Evolutionary conservation across 2,113 vertebrate species (phyloP), one percentile per base, ranked within the genome.

Genomic region (Sinocyclocheilus rhinocerous): DNA sequence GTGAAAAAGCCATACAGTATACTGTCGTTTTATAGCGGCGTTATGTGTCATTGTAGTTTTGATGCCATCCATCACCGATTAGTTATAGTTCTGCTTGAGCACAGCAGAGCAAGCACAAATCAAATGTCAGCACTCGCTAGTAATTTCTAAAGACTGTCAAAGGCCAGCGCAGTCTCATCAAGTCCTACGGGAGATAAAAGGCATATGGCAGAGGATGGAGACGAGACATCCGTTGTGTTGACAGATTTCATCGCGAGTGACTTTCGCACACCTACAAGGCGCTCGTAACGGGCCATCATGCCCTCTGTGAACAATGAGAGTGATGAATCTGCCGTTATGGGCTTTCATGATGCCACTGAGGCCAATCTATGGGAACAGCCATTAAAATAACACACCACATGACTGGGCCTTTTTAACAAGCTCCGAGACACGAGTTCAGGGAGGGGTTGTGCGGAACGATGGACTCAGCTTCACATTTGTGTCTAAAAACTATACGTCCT

Each of bases 291-390:
- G 89, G 90, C 86, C 90, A 86, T 80, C 36, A 13, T 93, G 92
- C 91, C 92, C 91, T 93, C 91, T 90, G 92, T 80, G 67, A 92
- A 89, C 73, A 65, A 89, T 73, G 77, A 83, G 87, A 90, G 91
- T 87, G 91, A 93, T 94, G 93, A 94, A 92, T 94, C 93, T 92
- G 89, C 85, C 87, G 94, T 94, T 93, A 93, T 92, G 90, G 89
- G 92, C 91, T 91, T 91, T 92, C 91, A 90, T 90, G 89, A 91
- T 89, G 87, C 93, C 80, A 26, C 85, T 85, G 91, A 94, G 93
- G 92, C 92, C 92, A 92, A 93, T 93, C 93, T 91, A 90, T 86
- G 90, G 26, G 88, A 92, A 92, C 86, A 81, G 91, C 91, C 93
- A 91, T 93, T 93, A 92, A 94, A 94, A 91, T 91, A 90, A 83